A percentile compares a stretch with the other conserved stretches of the same genome.
Conservation (phyloP, 2,888 invertebrate genomes). For the Bruchidius siliquastri region DNA sequence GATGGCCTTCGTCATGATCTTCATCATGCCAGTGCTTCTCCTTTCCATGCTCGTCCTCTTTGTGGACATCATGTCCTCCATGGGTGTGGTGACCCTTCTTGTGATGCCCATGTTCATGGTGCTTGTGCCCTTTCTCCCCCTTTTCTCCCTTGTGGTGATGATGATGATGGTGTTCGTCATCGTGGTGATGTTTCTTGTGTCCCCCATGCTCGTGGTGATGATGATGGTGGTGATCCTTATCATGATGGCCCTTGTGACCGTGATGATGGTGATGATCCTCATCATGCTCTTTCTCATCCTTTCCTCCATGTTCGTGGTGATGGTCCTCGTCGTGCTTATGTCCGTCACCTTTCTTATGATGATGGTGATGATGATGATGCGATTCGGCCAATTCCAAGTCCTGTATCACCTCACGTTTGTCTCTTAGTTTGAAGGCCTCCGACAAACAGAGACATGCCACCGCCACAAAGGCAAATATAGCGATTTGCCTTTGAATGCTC, state of each 20-base stretch:
- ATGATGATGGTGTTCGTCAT: not conserved
- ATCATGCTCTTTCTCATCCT: not conserved
- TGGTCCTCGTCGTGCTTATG: not conserved
- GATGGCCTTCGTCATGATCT: not conserved
- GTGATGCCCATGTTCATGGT: not conserved
- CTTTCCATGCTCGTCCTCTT: not conserved
- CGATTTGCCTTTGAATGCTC: not conserved
- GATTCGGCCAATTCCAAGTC: not conserved
- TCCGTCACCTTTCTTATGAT: not conserved
- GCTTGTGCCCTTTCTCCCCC: not conserved
- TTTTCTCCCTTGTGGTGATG: not conserved
- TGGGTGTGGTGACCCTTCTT: not conserved
- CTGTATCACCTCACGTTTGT: not conserved
- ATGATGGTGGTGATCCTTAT: not conserved
- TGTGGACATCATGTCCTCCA: not conserved
- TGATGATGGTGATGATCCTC: not conserved
- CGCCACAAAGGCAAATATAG: not conserved
- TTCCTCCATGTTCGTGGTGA: not conserved
- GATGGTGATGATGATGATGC: not conserved
- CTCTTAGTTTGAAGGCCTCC: not conserved
- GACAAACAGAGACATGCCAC: not conserved
- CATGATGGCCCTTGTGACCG: not conserved
- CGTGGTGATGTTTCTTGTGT: not conserved
- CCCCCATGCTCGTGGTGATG: not conserved
- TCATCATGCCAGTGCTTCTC: not conserved